These are phyloP conservation scores for Falco peregrinus DNA, from an alignment of 2,797 vertebrate species.

Conservation along the genomic window DNA sequence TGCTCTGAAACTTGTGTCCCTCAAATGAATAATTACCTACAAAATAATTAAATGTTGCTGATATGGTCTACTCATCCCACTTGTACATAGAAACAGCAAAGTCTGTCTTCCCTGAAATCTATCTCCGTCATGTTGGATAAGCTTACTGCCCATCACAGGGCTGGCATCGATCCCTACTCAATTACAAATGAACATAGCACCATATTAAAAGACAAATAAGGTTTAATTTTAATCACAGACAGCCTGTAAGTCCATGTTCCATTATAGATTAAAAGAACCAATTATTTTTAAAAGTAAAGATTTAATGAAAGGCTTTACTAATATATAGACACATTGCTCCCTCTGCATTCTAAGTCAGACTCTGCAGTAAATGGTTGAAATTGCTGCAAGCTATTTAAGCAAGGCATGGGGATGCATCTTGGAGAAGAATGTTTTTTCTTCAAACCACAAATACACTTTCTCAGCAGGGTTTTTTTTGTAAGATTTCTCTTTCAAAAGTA, in stretches of 20 bases:
- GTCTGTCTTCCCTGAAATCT: conserved; percentile 87
- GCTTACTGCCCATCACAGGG: conserved; percentile 83
- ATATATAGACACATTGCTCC: conserved; percentile 40
- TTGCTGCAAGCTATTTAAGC: conserved; percentile 26
- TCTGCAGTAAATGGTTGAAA: conserved; percentile 16
- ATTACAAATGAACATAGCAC: conserved; percentile 78
- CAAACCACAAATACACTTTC: neutral
- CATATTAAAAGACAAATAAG: conserved; percentile 81
- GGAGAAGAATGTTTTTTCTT: neutral
- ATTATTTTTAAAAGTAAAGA: conserved; percentile 77
- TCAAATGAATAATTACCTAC: conserved; percentile 82
- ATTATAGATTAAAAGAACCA: conserved; percentile 77
- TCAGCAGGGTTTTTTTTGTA: neutral
- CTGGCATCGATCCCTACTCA: conserved; percentile 81
- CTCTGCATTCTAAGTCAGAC: conserved; percentile 41
- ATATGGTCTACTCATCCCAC: conserved; percentile 82
- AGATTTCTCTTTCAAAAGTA: neutral
- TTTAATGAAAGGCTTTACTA: conserved; percentile 70
- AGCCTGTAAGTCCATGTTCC: conserved; percentile 71
- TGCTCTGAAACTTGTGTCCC: conserved; percentile 71
- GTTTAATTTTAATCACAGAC: conserved; percentile 80
- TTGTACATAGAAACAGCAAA: conserved; percentile 84
- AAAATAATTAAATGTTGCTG: conserved; percentile 84
- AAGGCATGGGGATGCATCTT: neutral
- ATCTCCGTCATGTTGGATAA: conserved; percentile 90